Evolutionary conservation across 2,888 invertebrate genomes (phyloP), one percentile per base, ranked within the genome.

Genomic region (Patella pellucida): DNA sequence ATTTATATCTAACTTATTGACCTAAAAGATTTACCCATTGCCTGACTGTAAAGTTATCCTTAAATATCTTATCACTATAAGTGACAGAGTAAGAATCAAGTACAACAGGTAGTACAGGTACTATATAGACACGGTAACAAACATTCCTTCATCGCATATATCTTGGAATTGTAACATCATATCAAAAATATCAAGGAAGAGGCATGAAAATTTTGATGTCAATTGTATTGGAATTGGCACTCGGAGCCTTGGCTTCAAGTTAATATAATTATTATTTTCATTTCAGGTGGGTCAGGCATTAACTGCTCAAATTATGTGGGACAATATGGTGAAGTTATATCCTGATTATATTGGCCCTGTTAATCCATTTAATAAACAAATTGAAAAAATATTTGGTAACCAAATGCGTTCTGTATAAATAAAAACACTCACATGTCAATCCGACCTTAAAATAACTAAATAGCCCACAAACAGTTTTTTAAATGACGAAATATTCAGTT

Each of bases 351-450:
- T 92, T 15, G 92, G 92, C 41, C 85, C 88, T 3, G 84, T 88
- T 12, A 92, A 92, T 82, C 89, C 90, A 14, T 83, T 90, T 81
- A 92, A 92, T 80, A 78, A 84, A 5, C 80, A 85, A 31, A 92
- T 92, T 71, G 74, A 84, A 70, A 74, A 86, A 19, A 72, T 91
- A 1, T 92, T 92, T 85, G 91, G 91, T 3, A 86, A 91, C 75
- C 92, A 92, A 62, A 62, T 23, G 12, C 19, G 23, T 41, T 41
- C 41, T 41, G 41, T 41, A 41, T 41, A 41, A 41, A 41, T 41
- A 41, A 7, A 41, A 41, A 41, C 9, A 41, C 41, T 41, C 41
- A 41, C 41, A 7, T 41, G 41, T 41, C 41, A 41, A 9, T 9
- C 41, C 1, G 5, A 41, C 41, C 9, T 41, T 41, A 41, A 41